A percentile compares a stretch with the other conserved stretches of the same genome.
Conservation (phyloP, 2,113 vertebrate species). For the Calonectris borealis region DNA sequence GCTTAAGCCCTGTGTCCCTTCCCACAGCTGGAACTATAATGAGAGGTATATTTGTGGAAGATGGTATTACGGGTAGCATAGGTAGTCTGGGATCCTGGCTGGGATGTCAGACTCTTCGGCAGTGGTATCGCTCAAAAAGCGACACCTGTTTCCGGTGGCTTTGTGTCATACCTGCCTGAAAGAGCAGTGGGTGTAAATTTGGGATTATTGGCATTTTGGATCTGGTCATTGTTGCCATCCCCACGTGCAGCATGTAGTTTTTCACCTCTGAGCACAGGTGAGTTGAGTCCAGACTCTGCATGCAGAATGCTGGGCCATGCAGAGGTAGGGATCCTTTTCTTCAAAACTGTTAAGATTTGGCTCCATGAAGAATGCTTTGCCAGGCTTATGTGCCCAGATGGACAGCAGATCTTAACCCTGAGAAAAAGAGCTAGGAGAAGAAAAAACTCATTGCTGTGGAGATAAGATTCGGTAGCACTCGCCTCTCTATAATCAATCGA, state of each 20-base stretch:
- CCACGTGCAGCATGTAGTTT: background rate
- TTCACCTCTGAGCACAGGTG: background rate
- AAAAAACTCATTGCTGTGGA: background rate
- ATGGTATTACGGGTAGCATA: background rate
- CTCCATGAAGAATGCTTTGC: background rate
- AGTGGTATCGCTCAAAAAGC: background rate
- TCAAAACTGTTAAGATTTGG: background rate
- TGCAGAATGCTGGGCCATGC: background rate
- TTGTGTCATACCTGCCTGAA: background rate
- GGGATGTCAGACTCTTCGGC: background rate
- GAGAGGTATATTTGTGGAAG: background rate
- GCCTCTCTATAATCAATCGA: accelerated
- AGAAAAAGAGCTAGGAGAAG: background rate
- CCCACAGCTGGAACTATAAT: background rate
- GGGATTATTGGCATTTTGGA: background rate
- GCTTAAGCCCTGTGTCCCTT: background rate
- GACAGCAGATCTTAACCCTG: background rate
- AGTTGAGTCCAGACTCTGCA: background rate
- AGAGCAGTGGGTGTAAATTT: background rate
- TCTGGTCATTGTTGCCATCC: background rate
- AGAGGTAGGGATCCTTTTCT: background rate
- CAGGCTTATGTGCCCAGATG: background rate
- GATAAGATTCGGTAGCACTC: background rate
- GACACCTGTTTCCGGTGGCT: background rate
- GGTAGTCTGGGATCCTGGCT: background rate